Evolutionary conservation across 2,797 vertebrate species (phyloP).

Genomic region (Brachyrhaphis roseni): DNA sequence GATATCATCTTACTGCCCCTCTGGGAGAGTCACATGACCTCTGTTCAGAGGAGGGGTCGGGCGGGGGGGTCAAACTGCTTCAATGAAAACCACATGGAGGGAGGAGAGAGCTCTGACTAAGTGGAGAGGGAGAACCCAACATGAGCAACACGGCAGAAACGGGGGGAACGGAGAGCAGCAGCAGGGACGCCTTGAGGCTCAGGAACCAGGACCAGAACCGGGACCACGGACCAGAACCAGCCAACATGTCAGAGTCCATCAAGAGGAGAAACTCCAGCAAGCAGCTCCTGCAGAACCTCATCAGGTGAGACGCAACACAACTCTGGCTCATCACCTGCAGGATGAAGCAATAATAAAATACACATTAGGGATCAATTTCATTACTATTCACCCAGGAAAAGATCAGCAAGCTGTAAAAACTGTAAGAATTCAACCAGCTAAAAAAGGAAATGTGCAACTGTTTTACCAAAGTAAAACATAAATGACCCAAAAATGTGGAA

Average conservation of each 20-base stretch:
- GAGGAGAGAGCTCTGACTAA: conserved; percentile 55
- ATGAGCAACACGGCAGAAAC: conserved; percentile 26
- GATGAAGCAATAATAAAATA: not conserved
- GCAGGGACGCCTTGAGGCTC: conserved; percentile 21
- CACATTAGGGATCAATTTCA: not conserved
- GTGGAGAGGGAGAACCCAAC: conserved; percentile 35
- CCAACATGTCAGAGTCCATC: conserved; percentile 81
- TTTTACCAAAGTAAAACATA: not conserved
- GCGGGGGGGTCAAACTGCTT: conserved; percentile 53
- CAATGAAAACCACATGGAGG: conserved; percentile 82
- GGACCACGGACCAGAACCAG: conserved; percentile 12
- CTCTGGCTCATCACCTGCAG: conserved; percentile 1
- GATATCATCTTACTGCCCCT: conserved; percentile 71
- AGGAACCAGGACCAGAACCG: conserved; percentile 9
- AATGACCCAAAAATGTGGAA: not conserved
- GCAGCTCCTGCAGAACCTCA: conserved; percentile 86
- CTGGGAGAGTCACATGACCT: conserved; percentile 77
- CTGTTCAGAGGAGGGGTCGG: conserved; percentile 29
- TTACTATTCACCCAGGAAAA: not conserved
- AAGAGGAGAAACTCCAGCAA: conserved; percentile 84
- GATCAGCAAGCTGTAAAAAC: not conserved
- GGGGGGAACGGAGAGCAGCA: conserved; percentile 43
- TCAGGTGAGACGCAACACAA: conserved; percentile 82
- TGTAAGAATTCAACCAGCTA: not conserved
- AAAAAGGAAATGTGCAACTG: not conserved